Evolutionary conservation across 2,888 invertebrate species (phyloP), one percentile per base, ranked within the genome.

Genomic region (Watsonalla cultraria): DNA sequence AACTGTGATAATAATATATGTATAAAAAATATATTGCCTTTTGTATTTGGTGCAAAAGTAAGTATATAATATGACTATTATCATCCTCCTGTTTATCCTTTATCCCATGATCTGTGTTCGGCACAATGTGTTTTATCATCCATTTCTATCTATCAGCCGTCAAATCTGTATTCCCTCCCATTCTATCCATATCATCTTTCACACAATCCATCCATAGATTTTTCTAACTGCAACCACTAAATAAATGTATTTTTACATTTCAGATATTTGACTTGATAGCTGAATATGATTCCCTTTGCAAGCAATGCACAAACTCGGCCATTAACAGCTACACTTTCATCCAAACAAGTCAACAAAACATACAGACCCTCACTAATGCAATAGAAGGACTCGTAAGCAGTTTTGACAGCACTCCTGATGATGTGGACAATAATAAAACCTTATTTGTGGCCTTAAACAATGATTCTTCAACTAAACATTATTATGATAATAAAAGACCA

Each of bases 261-360:
- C 82, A 86, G 86, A 66, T 75, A 14, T 65, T 57, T 47, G 66
- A 68, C 42, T 75, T 71, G 54, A 52, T 84, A 39, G 59, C 66
- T 7, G 58, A 69, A 46, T 77, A 81, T 53, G 69, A 79, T 50
- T 56, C 66, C 39, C 48, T 87, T 5, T 88, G 87, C 57, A 62
- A 66, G 33, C 60, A 66, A 33, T 88, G 87, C 57, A 60, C 66
- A 5, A 72, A 70, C 52, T 57, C 63, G 7, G 75, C 79, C 6
- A 63, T 80, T 47, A 74, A 55, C 45, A 70, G 73, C 53, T 86
- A 82, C 49, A 78, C 62, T 49, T 87, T 86, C 54, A 74, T 79
- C 13, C 69, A 70, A 54, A 68, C 51, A 6, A 60, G 74, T 14
- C 66, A 74, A 53, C 62, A 62, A 24, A 85, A 82, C 57, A 59